Base-by-base conservation (phyloP, 2,888 invertebrate genomes). In the Eudemis profundana region DNA sequence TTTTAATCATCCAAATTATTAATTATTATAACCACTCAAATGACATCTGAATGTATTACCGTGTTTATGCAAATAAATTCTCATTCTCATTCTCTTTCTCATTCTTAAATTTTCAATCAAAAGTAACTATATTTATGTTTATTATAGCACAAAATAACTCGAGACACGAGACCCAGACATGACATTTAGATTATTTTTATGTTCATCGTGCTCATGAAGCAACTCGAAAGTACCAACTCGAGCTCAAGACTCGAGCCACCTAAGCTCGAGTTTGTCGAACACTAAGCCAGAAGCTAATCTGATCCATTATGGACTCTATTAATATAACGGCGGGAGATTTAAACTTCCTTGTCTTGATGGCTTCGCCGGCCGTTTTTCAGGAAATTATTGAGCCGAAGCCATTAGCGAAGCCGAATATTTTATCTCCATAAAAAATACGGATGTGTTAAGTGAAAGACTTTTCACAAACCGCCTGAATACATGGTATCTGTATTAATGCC, bases 231-330 rank as follows among this genome's bases (percentile, higher is more conserved):
- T 27, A 27, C 7, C 0, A 2, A 27, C 5, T 27, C 3, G 27
- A 27, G n/a, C n/a, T n/a, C n/a, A n/a, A n/a, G n/a, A n/a, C 14
- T 4, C 15, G 29, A 40, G 15, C 42, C 17, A 15, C 51, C 14
- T 19, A 40, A 21, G n/a, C n/a, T 7, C 27, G 27, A 27, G 27
- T 27, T 27, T 27, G n/a, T n/a, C n/a, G n/a, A n/a, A n/a, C 40
- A 12, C 17, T 36, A 63, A 63, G 47, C 46, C 56, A 53, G 14
- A 36, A 46, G 14, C 47, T 56, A 61, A 42, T 42, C 33, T 23
- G 17, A 12, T 12, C 38, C 62, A 63, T 63, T 56, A 63, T 49
- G 36, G 54, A 54, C 62, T 47, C 54, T 63, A 63, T 63, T 56
- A 56, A 49, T 56, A 63, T 63, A 63, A 63, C 33, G 8, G 53